phyloP scores from a whole-genome alignment of 2,888 invertebrate species.

The Lysandra bellargus region DNA sequence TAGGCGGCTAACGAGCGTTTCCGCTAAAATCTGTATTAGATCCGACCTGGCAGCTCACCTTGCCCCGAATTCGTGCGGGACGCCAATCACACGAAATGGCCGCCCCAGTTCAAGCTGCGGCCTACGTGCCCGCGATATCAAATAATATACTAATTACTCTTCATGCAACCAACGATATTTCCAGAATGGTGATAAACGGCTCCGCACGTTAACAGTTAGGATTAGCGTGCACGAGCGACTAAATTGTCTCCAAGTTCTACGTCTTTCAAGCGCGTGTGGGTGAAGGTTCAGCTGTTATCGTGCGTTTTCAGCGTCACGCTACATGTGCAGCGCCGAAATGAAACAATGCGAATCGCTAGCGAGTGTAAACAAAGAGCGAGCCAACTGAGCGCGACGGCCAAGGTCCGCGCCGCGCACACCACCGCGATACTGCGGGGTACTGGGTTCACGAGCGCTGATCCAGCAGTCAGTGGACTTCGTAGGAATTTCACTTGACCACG shows the following conservation, averaged over 20 bases:
- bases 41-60: slow-evolving; percentile 34
- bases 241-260: neutral
- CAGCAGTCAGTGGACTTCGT: neutral
- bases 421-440: neutral
- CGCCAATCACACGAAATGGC: slow-evolving; percentile 33
- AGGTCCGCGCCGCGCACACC: slow-evolving; percentile 46
- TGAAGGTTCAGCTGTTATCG: neutral
- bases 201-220: neutral
- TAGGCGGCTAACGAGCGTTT: neutral
- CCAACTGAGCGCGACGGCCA: slow-evolving; percentile 48
- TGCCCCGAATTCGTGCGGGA: slow-evolving; percentile 36
- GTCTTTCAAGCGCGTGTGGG: neutral
- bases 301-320: neutral
- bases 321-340: slow-evolving; percentile 1
- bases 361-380: slow-evolving; percentile 32
- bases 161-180: neutral
- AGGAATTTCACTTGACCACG: neutral
- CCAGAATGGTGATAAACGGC: neutral
- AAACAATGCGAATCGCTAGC: slow-evolving; percentile 22
- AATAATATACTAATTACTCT: neutral
- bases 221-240: neutral
- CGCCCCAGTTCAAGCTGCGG: slow-evolving; percentile 28
- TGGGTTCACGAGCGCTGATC: neutral
- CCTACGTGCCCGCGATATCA: neutral
- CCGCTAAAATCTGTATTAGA: neutral